Conservation (phyloP, 2,113 vertebrate species). For the Apodemus speciosus region DNA sequence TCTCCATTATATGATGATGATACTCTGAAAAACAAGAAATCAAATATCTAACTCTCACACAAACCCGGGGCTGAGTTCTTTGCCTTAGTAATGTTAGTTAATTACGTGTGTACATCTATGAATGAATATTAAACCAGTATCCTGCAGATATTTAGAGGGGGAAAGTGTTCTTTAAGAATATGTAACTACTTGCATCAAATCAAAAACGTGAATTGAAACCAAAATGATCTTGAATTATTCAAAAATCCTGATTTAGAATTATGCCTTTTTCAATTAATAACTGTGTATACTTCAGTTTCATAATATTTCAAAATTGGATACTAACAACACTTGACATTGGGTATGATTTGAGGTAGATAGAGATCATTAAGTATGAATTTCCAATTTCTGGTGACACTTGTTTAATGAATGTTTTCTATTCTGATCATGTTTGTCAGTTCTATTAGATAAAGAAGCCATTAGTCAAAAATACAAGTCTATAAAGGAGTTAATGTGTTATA, state of each 20-base stretch:
- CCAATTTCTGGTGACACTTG: slow-evolving; percentile 40
- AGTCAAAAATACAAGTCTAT: not conserved
- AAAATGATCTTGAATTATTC: not conserved
- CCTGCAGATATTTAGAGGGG: not conserved
- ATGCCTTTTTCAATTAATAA: not conserved
- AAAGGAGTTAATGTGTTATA: not conserved
- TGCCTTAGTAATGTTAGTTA: not conserved
- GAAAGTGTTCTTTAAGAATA: slow-evolving; percentile 27
- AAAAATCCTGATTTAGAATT: slow-evolving; percentile 45
- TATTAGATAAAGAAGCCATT: slow-evolving; percentile 24
- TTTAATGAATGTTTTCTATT: slow-evolving; percentile 32
- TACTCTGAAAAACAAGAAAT: not conserved
- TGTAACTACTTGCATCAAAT: not conserved
- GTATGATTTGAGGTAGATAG: not conserved
- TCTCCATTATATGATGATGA: not conserved
- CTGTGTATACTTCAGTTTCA: not conserved
- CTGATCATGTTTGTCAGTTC: not conserved
- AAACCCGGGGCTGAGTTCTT: not conserved
- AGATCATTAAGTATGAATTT: not conserved
- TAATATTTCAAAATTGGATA: not conserved
- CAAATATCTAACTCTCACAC: not conserved
- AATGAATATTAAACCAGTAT: not conserved
- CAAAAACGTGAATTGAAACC: not conserved
- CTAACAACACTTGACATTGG: slow-evolving; percentile 34
- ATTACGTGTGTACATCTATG: not conserved